Base-by-base conservation (phyloP, 2,797 vertebrate species). In the Erithacus rubecula region DNA sequence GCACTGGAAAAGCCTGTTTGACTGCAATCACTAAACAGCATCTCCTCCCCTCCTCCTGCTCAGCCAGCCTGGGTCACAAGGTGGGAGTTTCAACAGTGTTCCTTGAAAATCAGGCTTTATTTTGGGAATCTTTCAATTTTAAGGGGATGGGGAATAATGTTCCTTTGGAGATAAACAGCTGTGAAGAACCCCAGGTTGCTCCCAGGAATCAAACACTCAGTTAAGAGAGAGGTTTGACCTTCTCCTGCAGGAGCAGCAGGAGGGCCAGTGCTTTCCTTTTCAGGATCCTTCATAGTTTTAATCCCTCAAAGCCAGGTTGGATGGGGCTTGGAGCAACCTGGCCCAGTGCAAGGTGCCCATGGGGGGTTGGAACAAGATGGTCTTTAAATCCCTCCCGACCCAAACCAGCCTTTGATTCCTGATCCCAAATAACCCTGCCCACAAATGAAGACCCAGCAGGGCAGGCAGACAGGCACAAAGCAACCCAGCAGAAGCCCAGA, bases 1-100 rank as follows among this genome's bases (percentile, higher is more conserved):
- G 29, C 51, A 29, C 51, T 80, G 63, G 90, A 91, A 90, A 90
- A 95, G 86, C 95, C 86, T 67, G 86, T 92, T 65, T 58, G 92
- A 41, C 85, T 6, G 2, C 1, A 1, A 80, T 43, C 60, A 29
- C 2, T 26, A 1, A 47, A 46, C 4, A 7, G 47, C 65, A 52
- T 22, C 83, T 56, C 69, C 87, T 90, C 62, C 53, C 7, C 24
- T 67, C 64, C 46, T 39, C 55, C 75, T 59, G 52, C 36, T 69
- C 75, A 34, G 43, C 59, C 79, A 72, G 27, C 22, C 76, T n/a
- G 62, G 55, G 21, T 58, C 58, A 56, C 27, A 59, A 80, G 44
- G 55, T 59, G 79, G 41, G 55, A 79, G n/a, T 84, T 88, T 36
- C 52, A 80, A 3, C 5, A 0, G 0, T 5, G 26, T 4, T 59